Percentiles rank a stretch among this genome's conserved stretches.
Conservation (phyloP, 1,140 invertebrate genomes). For the Subanguina moxae region DNA sequence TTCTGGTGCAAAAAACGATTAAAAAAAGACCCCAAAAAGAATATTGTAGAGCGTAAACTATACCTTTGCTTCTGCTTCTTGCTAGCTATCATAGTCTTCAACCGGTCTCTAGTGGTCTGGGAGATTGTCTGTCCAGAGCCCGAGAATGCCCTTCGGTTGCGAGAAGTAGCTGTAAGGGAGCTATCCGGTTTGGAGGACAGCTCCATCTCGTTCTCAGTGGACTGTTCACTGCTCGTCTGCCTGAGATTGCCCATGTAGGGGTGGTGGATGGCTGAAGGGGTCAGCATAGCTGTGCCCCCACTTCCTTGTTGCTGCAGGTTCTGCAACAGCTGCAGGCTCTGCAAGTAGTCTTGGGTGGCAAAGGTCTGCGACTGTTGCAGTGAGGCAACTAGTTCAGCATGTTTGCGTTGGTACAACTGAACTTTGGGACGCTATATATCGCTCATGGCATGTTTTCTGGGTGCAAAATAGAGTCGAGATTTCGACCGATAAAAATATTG, state of each 20-base stretch:
- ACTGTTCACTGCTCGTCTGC: slow-evolving; percentile 38
- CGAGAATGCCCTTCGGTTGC: slow-evolving; percentile 44
- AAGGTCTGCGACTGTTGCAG: slow-evolving; percentile 37
- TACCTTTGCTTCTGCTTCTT: slow-evolving; percentile 47
- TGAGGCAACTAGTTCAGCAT: slow-evolving; percentile 43
- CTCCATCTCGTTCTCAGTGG: slow-evolving; percentile 15
- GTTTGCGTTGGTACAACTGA: slow-evolving; percentile 45
- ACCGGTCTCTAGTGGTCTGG: slow-evolving; percentile 46
- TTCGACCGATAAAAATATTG: not conserved
- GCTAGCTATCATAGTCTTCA: slow-evolving; percentile 53
- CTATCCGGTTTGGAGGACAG: slow-evolving; percentile 5
- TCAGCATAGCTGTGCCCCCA: slow-evolving; percentile 15
- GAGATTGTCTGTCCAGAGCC: slow-evolving; percentile 50
- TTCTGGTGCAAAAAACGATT: no score
- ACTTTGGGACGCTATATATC: slow-evolving; percentile 1
- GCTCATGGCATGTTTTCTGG: no score
- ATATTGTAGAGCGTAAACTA: no score
- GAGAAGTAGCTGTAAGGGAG: slow-evolving; percentile 17
- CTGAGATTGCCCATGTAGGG: slow-evolving; percentile 18
- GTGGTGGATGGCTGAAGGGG: slow-evolving; percentile 15
- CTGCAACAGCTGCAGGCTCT: slow-evolving; percentile 38
- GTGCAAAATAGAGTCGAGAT: no score
- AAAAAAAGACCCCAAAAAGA: no score
- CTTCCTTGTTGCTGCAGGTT: slow-evolving; percentile 14
- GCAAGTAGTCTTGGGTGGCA: slow-evolving; percentile 37